A percentile compares a stretch with the other conserved stretches of the same genome.
These are phyloP conservation scores for Tribolium freemani DNA, from an alignment of 2,888 invertebrate genomes.

Conservation along the genomic window DNA sequence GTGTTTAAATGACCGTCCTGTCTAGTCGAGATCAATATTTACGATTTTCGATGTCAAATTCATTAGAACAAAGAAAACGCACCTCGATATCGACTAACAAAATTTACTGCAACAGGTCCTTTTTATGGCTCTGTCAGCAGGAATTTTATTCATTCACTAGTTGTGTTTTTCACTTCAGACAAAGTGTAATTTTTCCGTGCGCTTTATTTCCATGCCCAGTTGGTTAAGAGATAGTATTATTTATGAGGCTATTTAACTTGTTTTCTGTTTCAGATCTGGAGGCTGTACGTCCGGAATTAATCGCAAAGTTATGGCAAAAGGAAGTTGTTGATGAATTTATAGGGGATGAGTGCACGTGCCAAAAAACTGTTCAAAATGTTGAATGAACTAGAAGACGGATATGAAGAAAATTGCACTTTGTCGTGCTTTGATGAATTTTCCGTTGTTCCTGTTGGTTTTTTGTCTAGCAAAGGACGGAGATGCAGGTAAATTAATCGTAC, in stretches of 20 bases:
- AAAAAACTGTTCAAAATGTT: conserved; percentile 54
- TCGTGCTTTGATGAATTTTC: conserved; percentile 53
- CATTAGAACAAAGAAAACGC: conserved; percentile 28
- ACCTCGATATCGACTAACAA: conserved; percentile 2
- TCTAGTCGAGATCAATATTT: conserved; percentile 44
- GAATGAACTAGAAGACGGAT: conserved; percentile 58
- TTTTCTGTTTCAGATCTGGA: conserved; percentile 14
- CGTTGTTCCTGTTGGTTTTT: conserved; percentile 54
- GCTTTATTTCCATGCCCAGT: not conserved
- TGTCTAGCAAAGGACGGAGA: conserved; percentile 50
- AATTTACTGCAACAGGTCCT: conserved; percentile 37
- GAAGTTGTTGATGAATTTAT: conserved; percentile 15
- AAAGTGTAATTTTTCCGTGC: too few species aligned
- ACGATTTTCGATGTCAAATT: conserved; percentile 30
- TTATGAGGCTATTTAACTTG: not conserved
- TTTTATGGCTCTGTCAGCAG: conserved; percentile 15
- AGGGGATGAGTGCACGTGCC: conserved; percentile 14
- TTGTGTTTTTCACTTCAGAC: too few species aligned
- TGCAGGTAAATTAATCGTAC: conserved; percentile 57
- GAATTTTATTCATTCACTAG: conserved; percentile 2
- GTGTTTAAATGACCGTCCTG: conserved; percentile 40
- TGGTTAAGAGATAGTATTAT: not conserved
- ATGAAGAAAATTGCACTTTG: conserved; percentile 59
- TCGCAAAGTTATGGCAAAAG: conserved; percentile 16
- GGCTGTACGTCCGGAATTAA: not conserved